phyloP scores from a whole-genome alignment of 2,888 invertebrate species.

The Platycheirus albimanus region DNA sequence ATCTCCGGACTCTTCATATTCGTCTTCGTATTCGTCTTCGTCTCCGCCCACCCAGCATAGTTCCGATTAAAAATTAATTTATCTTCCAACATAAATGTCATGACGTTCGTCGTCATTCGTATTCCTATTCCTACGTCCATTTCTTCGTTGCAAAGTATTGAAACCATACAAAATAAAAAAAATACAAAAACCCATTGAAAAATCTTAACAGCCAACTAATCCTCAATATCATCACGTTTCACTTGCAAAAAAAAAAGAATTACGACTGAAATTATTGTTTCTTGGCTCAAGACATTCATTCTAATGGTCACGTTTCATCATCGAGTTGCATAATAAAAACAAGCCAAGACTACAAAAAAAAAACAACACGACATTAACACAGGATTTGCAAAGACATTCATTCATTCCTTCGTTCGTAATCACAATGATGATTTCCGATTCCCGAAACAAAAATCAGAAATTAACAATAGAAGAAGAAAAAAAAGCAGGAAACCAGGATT shows the following conservation, averaged over 20 bases:
- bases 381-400: constrained; percentile 46
- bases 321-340: constrained; percentile 40
- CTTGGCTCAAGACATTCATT: constrained; percentile 11
- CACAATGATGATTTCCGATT: constrained; percentile 65
- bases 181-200: constrained; percentile 8
- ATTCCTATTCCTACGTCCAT: background rate
- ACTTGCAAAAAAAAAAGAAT: constrained; percentile 37
- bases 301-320: constrained; percentile 65
- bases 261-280: background rate
- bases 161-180: constrained; percentile 44
- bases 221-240: constrained; percentile 64
- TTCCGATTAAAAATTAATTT: constrained; percentile 66
- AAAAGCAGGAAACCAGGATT: no score
- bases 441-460: constrained; percentile 34
- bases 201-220: constrained; percentile 44
- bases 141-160: constrained; percentile 30
- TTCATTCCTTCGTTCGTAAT: no score
- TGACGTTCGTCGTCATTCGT: constrained; percentile 27
- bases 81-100: constrained; percentile 56
- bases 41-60: constrained; percentile 53
- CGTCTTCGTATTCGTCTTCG: no score
- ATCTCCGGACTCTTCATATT: no score
- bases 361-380: constrained; percentile 58
- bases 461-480: constrained; percentile 21
- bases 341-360: background rate